Base-by-base conservation (phyloP, 2,113 vertebrate species). In the Chroicocephalus ridibundus region DNA sequence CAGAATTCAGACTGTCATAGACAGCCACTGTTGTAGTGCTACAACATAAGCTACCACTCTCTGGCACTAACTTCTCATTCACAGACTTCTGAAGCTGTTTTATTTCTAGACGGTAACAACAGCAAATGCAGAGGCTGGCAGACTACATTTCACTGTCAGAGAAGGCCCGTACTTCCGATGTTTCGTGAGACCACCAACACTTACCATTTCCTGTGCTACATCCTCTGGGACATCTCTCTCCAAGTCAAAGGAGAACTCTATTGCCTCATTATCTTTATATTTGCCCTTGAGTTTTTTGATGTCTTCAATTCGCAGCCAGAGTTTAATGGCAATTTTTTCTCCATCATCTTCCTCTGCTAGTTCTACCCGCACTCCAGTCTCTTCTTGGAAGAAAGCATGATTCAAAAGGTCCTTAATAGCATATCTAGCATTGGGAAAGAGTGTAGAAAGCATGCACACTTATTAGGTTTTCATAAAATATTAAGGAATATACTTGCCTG, bases 231-330 rank as follows among this genome's bases (percentile, higher is more conserved):
- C 98, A 79, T 99, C 99, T 96, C 99, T 99, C 91, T 98, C 99
- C 97, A 99, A 98, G 96, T 99, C 99, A 96, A 99, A 99, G 68
- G 99, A 99, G 97, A 99, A 99, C 95, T 99, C 99, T 86, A 99
- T 99, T 94, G 99, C 99, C 98, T 99, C 99, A 95, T 99, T 99
- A 96, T 99, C 99, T 98, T 99, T 99, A 70, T 99, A 99, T 98
- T 99, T 99, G 96, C 99, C 99, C 98, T 99, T 99, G 58, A 99
- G 98, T 95, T 99, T 99, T 97, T 99, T 99, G 88, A 99, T 99
- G 57, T 99, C 99, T 98, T 99, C 99, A 96, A 99, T 99, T 87
- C 99, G 98, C 71, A 99, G 98, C 99, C 99, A 99, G 65, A 99
- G 98, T 93, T 99, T 99, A 96, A 99, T 99, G 52, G 99, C 99